These are phyloP conservation scores for Drosophila nigromelanica DNA, from an alignment of 1,140 invertebrate genomes.

Conservation along the genomic window DNA sequence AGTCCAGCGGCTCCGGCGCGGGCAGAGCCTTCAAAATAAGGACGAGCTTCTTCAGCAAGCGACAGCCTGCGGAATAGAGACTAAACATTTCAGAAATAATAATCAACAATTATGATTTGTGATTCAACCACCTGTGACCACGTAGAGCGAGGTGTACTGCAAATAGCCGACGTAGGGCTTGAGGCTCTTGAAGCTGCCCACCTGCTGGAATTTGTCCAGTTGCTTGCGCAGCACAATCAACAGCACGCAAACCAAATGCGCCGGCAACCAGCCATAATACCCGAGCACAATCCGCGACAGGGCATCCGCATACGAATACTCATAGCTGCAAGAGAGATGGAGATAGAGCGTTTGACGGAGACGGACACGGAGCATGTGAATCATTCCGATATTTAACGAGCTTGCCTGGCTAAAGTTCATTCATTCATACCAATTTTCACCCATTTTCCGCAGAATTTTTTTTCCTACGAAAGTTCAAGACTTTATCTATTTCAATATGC, in stretches of 20 bases:
- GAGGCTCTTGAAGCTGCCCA: slow-evolving; percentile 60
- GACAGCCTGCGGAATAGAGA: slow-evolving; percentile 48
- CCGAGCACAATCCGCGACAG: slow-evolving; percentile 66
- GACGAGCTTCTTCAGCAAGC: slow-evolving; percentile 65
- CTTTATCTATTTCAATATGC: no score
- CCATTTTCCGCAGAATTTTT: no score
- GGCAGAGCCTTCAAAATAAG: slow-evolving; percentile 47
- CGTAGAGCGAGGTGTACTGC: slow-evolving; percentile 68
- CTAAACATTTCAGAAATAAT: no score
- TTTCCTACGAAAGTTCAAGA: no score
- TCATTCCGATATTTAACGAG: no score
- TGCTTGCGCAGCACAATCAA: slow-evolving; percentile 73
- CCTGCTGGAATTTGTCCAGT: slow-evolving; percentile 52
- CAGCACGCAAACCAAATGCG: slow-evolving; percentile 73
- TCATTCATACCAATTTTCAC: no score
- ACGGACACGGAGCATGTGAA: no score
- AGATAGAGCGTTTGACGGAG: not conserved
- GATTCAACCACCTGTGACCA: slow-evolving; percentile 68
- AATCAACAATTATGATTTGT: not conserved
- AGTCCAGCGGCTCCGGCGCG: slow-evolving; percentile 50
- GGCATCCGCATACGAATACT: slow-evolving; percentile 70
- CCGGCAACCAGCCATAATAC: slow-evolving; percentile 78
- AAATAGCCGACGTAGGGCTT: slow-evolving; percentile 60
- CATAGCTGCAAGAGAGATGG: slow-evolving; percentile 59
- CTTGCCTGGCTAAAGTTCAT: no score